Evolutionary conservation across 2,113 vertebrate species (phyloP), one percentile per base, ranked within the genome.

Genomic region (Ariopsis seemanni): DNA sequence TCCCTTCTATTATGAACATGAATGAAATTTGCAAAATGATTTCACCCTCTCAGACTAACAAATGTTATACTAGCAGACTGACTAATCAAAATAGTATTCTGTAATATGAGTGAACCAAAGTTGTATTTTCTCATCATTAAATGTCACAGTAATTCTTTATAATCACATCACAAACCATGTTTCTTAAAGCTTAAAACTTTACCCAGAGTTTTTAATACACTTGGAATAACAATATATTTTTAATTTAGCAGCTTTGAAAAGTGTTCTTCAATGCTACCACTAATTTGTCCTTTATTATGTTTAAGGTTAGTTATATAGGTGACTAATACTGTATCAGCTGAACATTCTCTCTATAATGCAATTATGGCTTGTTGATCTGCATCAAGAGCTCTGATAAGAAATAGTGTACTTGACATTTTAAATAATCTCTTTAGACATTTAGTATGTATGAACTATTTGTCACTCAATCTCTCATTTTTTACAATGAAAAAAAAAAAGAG

Each of bases 201-300:
- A 71, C 78, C 60, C 53, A 55, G 11, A n/a, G 5, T 78, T 53
- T 78, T n/a, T 53, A 78, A 22, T 79, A 65, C 67, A 30, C 82
- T 34, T 30, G 52, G 87, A 82, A 48, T 65, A 82, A 27, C 10
- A 9, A 48, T 75, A 74, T n/a, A 63, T 82, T 89, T 75, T 30
- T 67, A 30, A 12, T 63, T 69, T 22, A 75, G 62, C 14, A 65
- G 48, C 12, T 30, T 53, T 58, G 50, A 71, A 69, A 42, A n/a
- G 5, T 57, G 83, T 74, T 85, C 25, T 85, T 27, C 20, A 87
- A 30, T 11, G 10, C 30, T 50, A 65, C 52, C 53, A 10, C 18
- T 69, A 22, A 22, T 42, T 80, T 9, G 7, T 53, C 48, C 22
- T 22, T 69, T 52, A 20, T 17, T 48, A 6, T 65, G 42, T 25